These are phyloP conservation scores for Bedellia somnulentella DNA, from an alignment of 2,888 invertebrate species.

Conservation along the genomic window DNA sequence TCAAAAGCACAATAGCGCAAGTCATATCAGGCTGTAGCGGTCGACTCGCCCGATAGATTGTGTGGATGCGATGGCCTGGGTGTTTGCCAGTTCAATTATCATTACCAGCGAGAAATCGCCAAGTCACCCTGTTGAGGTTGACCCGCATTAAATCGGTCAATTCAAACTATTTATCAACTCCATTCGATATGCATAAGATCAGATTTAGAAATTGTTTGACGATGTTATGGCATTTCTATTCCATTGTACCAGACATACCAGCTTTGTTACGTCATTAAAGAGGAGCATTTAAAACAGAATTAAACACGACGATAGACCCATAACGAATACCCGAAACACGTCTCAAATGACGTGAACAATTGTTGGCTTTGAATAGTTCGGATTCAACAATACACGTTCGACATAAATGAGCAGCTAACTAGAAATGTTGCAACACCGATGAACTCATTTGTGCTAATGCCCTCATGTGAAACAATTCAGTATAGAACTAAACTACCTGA, in stretches of 20 bases:
- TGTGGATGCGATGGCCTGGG: constrained; percentile 44
- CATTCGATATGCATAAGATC: constrained; percentile 58
- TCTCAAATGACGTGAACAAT: no score
- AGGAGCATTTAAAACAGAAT: no score
- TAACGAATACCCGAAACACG: no score
- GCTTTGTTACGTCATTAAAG: background rate
- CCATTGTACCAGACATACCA: no score
- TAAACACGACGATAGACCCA: no score
- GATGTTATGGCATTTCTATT: constrained; percentile 52
- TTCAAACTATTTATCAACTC: constrained; percentile 60
- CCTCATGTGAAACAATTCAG: constrained; percentile 16
- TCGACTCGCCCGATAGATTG: constrained; percentile 38
- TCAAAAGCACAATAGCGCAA: constrained; percentile 52
- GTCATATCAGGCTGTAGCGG: constrained; percentile 46
- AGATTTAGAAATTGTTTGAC: constrained; percentile 58
- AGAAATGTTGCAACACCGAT: constrained; percentile 47
- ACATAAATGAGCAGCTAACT: constrained; percentile 24
- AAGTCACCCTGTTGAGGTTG: constrained; percentile 54
- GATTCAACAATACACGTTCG: background rate
- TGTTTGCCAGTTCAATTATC: constrained; percentile 63
- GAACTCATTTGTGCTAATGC: constrained; percentile 15
- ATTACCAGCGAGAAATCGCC: constrained; percentile 45
- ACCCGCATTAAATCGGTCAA: constrained; percentile 63
- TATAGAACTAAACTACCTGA: background rate
- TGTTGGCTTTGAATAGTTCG: no score